Conservation (phyloP, 2,113 vertebrate genomes). For the Morphnarchus princeps region DNA sequence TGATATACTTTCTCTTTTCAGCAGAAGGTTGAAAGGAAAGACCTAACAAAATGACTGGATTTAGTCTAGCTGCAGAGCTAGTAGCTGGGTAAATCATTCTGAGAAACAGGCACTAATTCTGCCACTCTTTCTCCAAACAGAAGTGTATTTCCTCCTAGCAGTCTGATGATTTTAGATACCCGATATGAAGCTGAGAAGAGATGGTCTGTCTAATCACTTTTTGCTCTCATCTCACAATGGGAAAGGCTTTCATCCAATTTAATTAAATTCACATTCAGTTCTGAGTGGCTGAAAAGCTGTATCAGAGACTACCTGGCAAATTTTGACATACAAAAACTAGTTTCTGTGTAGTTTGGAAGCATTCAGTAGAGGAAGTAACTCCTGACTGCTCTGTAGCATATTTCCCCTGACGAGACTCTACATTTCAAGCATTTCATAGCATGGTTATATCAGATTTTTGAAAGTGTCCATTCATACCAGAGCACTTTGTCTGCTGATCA, state of each 20-base stretch:
- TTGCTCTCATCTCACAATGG: not conserved
- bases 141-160: not conserved
- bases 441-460: not conserved
- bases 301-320: not conserved
- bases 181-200: not conserved
- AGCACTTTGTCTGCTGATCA: slow-evolving; percentile 80
- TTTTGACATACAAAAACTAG: not conserved
- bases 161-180: not conserved
- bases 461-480: slow-evolving; percentile 76
- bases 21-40: not conserved
- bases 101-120: not conserved
- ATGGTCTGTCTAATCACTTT: not conserved
- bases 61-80: not conserved
- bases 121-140: not conserved
- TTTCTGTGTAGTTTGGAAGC: not conserved
- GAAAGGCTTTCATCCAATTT: not conserved
- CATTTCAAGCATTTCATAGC: not conserved
- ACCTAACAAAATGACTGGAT: not conserved
- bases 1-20: not conserved
- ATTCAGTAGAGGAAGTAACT: not conserved
- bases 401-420: not conserved
- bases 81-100: not conserved
- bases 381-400: not conserved
- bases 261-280: not conserved
- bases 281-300: not conserved